Conservation (phyloP, 1,140 invertebrate genomes). For the Agrypnia vestita region DNA sequence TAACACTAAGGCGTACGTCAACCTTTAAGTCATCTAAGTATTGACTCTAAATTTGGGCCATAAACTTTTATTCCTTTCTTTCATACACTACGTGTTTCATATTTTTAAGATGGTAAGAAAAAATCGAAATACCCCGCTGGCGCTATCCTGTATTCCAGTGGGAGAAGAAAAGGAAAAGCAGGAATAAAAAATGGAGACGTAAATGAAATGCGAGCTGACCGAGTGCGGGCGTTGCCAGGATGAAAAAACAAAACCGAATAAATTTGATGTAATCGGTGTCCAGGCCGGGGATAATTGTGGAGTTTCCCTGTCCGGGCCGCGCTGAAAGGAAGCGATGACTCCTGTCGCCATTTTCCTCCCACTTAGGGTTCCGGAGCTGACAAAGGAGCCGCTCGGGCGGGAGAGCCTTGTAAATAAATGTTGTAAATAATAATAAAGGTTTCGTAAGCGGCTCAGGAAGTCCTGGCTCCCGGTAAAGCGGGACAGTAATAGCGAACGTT, state of each 20-base stretch:
- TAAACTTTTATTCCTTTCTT: no score
- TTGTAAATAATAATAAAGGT: conserved; percentile 25
- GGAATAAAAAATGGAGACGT: not conserved
- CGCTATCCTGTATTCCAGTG: no score
- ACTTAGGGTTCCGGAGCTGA: not conserved
- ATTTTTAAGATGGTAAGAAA: no score
- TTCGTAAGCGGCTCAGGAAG: not conserved
- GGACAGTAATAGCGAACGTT: not conserved
- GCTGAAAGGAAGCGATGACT: not conserved
- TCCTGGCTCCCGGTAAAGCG: not conserved
- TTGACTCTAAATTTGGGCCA: no score
- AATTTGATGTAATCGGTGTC: conserved; percentile 46
- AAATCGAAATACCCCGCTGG: no score
- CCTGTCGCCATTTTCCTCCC: conserved; percentile 8
- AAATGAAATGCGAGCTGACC: conserved; percentile 53
- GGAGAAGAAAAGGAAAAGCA: not conserved
- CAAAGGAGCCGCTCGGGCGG: not conserved
- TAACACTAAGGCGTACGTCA: no score
- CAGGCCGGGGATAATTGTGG: conserved; percentile 17
- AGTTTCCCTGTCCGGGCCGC: not conserved
- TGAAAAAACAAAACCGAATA: conserved; percentile 33
- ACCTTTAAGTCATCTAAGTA: no score
- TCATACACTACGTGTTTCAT: no score
- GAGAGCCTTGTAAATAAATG: not conserved
- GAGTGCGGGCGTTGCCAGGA: conserved; percentile 17